These are phyloP conservation scores for Drosophila persimilis DNA, from an alignment of 1,140 invertebrate genomes.

Conservation along the genomic window DNA sequence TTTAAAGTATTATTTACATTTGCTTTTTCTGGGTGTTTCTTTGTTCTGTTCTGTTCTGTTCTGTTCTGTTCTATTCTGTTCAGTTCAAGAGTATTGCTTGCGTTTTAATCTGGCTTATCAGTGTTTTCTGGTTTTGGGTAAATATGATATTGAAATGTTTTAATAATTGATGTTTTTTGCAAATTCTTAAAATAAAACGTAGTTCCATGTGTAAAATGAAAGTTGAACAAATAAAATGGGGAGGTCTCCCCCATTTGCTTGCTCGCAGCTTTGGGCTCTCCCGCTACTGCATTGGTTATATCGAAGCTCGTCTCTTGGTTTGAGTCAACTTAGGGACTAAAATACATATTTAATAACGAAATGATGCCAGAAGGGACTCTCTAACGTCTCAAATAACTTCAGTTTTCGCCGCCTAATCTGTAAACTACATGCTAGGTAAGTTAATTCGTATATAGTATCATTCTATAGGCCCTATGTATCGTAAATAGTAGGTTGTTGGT, in stretches of 20 bases:
- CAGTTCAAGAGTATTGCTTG: conserved; percentile 44
- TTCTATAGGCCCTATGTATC: conserved; percentile 32
- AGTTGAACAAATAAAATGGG: conserved; percentile 28
- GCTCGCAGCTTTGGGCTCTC: conserved; percentile 6
- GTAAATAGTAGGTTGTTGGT: conserved; percentile 36
- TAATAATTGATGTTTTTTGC: conserved; percentile 20
- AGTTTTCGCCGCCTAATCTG: conserved; percentile 35
- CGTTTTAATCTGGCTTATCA: conserved; percentile 10
- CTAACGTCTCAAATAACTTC: conserved; percentile 37
- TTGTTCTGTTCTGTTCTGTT: conserved; percentile 66
- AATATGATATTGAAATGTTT: conserved; percentile 29
- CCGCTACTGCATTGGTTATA: conserved; percentile 13
- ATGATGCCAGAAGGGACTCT: conserved; percentile 23
- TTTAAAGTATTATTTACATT: conserved; percentile 34
- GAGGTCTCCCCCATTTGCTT: neutral
- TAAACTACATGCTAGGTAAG: conserved; percentile 28
- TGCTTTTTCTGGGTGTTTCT: conserved; percentile 36
- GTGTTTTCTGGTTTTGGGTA: conserved; percentile 23
- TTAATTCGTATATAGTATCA: conserved; percentile 30
- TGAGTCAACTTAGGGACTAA: conserved; percentile 49
- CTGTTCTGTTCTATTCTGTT: conserved; percentile 30
- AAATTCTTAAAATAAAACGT: conserved; percentile 46
- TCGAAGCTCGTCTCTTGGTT: conserved; percentile 16
- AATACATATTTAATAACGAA: conserved; percentile 41
- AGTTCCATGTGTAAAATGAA: conserved; percentile 36